Conservation (phyloP, 2,113 vertebrate species). For the Gobius niger region DNA sequence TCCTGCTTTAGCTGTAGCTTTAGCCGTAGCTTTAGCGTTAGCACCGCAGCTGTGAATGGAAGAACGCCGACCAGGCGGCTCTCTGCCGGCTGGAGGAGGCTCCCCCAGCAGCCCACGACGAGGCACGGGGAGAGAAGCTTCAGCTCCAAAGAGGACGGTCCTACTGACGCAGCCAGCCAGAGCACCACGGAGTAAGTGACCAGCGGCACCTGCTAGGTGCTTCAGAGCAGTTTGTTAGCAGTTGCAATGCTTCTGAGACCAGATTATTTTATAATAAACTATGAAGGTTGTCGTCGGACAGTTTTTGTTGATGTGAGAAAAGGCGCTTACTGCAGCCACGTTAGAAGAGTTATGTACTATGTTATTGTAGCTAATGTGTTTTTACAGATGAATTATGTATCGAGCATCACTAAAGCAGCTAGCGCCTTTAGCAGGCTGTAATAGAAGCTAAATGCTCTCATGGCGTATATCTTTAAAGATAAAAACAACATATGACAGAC, state of each 20-base stretch:
- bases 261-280: too few species aligned
- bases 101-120: conserved; percentile 4
- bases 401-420: background rate
- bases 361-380: background rate
- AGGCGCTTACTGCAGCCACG: background rate
- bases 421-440: background rate
- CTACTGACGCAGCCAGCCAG: conserved; percentile 58
- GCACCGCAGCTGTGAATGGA: conserved; percentile 29
- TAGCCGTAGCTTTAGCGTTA: conserved; percentile 30
- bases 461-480: too few species aligned
- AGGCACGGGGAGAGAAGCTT: conserved; percentile 45
- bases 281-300: too few species aligned
- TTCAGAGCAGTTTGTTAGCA: background rate
- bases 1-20: conserved; percentile 39
- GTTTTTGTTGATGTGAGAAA: background rate
- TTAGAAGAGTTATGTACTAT: background rate
- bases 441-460: too few species aligned
- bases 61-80: conserved; percentile 21
- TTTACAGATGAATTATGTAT: conserved; percentile 1
- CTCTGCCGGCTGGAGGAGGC: conserved; percentile 32
- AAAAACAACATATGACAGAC: too few species aligned
- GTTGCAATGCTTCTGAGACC: background rate
- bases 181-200: conserved; percentile 75
- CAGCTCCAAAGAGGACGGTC: conserved; percentile 63
- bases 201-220: background rate